phyloP scores from a whole-genome alignment of 2,113 vertebrate species.

The Oryzias woworae region DNA sequence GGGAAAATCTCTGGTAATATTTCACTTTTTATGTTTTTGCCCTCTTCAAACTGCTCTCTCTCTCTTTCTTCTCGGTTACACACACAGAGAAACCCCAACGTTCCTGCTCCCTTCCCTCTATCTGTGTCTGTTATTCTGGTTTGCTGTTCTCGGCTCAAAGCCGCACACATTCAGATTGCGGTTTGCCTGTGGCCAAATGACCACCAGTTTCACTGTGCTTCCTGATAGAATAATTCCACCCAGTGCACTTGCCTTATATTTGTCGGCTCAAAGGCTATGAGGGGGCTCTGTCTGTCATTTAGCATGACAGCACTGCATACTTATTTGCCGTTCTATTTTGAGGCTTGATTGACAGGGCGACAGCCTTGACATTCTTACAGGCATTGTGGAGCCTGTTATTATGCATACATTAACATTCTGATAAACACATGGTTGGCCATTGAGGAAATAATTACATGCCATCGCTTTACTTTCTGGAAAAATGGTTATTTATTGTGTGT shows the following conservation, averaged over 20 bases:
- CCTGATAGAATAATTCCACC: conserved; percentile 69
- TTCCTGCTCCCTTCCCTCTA: no score
- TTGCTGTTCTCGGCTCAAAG: conserved; percentile 10
- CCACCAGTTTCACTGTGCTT: conserved; percentile 37
- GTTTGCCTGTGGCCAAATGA: conserved; percentile 46
- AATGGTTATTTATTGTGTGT: conserved; percentile 39
- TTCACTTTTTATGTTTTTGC: conserved; percentile 2
- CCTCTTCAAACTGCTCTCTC: neutral
- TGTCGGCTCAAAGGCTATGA: conserved; percentile 79
- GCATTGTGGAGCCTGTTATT: conserved; percentile 93
- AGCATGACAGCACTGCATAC: conserved; percentile 80
- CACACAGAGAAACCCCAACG: neutral
- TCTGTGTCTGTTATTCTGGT: neutral
- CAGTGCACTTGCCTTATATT: conserved; percentile 67
- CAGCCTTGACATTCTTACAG: conserved; percentile 89
- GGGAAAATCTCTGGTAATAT: conserved; percentile 17
- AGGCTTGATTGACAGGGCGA: conserved; percentile 90
- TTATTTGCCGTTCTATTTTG: conserved; percentile 92
- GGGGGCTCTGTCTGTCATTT: conserved; percentile 81
- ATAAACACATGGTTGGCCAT: conserved; percentile 92
- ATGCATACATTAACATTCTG: conserved; percentile 99
- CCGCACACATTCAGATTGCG: conserved; percentile 19
- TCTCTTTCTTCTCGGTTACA: neutral
- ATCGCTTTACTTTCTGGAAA: conserved; percentile 85
- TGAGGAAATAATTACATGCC: conserved; percentile 97